Percentiles rank a stretch among this genome's conserved stretches.
Conservation (phyloP, 2,797 vertebrate genomes). For the Syndactyla subalaris region DNA sequence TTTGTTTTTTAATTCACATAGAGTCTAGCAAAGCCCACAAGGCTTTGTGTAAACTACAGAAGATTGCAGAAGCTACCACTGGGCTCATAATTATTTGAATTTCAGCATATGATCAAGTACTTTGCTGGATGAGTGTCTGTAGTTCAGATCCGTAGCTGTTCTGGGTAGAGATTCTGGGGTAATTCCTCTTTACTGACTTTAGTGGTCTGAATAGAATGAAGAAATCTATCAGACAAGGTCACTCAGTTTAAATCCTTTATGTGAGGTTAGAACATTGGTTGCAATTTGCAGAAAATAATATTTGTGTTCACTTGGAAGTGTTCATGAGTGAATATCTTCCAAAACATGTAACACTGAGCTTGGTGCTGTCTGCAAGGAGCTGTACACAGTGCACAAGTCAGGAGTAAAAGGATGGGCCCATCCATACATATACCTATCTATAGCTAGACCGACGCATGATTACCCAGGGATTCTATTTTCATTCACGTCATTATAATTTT, state of each 20-base stretch:
- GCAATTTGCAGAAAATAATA: background rate
- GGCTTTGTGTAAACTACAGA: background rate
- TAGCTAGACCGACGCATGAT: background rate
- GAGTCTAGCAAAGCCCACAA: background rate
- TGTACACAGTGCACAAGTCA: background rate
- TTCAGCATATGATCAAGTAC: background rate
- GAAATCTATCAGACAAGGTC: background rate
- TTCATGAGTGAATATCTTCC: background rate
- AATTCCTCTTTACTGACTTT: background rate
- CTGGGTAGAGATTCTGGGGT: background rate
- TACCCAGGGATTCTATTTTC: background rate
- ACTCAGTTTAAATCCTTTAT: background rate
- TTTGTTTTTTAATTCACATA: background rate
- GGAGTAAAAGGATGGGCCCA: background rate
- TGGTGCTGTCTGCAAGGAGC: background rate
- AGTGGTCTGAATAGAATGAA: background rate
- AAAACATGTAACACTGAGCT: background rate
- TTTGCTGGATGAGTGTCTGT: background rate
- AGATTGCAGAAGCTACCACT: background rate
- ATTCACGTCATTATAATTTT: background rate
- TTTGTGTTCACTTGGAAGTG: background rate
- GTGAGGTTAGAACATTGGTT: background rate
- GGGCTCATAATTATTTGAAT: background rate
- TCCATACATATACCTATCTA: fast-evolving
- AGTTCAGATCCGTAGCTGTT: background rate